Base-by-base conservation (phyloP, 1,140 invertebrate genomes). In the Caenorhabditis brenneri region DNA sequence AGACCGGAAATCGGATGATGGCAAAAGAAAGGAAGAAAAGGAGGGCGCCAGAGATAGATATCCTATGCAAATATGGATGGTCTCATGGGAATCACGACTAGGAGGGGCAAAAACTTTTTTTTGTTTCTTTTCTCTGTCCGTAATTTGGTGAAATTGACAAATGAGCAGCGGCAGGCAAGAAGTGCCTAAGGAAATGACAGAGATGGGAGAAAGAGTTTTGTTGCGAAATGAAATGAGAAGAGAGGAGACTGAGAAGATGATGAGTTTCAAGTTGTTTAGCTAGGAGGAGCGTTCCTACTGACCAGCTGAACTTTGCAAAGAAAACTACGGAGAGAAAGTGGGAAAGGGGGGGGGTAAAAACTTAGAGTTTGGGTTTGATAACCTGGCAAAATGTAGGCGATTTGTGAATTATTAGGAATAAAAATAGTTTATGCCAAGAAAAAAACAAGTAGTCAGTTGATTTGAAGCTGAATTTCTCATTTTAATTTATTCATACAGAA, bases 61-160 rank as follows among this genome's bases (percentile, higher is more conserved):
- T 74, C 65, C 65, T 74, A 74, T 74, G 65, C 65, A 74, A 74
- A 74, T 74, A 74, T 31, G 36, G 36, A 74, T 42, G n/a, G 65
- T 74, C 65, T 74, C 65, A 42, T 74, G 65, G 65, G 65, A 74
- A 74, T 74, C 36, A 74, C 65, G 65, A 42, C 58, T 27, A 36
- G 29, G 19, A 29, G 6, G 33, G 36, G 33, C 36, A 36, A 19
- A 74, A 74, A 31, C 42, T 33, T 31, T 74, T 74, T 74, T 74
- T 74, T 42, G 12, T 74, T 22, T 42, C n/a, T 42, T 24, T 22
- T n/a, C 19, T 36, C 36, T 74, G n/a, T 74, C 65, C 65, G 65
- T 74, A 74, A 74, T 74, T 74, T 74, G 65, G 65, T 42, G 36
- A 74, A 74, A 74, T 74, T 74, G 65, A 74, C 65, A 74, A 74